Evolutionary conservation across 2,888 invertebrate genomes (phyloP).

Genomic region (Fragum fragum): DNA sequence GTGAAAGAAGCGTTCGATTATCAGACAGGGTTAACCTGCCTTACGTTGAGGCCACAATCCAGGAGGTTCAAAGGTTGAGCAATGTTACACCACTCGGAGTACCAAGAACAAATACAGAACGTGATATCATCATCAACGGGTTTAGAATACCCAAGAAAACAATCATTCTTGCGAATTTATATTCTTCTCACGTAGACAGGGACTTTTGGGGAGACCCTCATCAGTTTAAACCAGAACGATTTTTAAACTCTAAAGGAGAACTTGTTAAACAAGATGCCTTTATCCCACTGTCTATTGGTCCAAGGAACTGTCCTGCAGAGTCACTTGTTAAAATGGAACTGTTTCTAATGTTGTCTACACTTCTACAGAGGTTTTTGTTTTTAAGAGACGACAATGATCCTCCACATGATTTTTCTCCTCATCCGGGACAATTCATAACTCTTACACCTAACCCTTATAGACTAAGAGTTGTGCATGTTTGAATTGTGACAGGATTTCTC

Average conservation of each 20-base stretch:
- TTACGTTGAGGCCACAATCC: slow-evolving; percentile 24
- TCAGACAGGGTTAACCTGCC: slow-evolving; percentile 15
- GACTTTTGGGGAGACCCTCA: slow-evolving; percentile 23
- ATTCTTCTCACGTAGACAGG: slow-evolving; percentile 22
- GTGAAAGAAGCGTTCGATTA: slow-evolving; percentile 7
- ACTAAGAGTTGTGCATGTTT: not conserved
- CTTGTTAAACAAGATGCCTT: slow-evolving; percentile 7
- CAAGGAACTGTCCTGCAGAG: slow-evolving; percentile 18
- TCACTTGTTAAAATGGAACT: slow-evolving; percentile 20
- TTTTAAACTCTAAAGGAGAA: slow-evolving; percentile 7
- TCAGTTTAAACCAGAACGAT: slow-evolving; percentile 26
- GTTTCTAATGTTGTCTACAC: slow-evolving; percentile 18
- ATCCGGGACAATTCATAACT: slow-evolving; percentile 19
- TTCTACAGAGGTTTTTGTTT: slow-evolving; percentile 28
- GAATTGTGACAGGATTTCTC: too few species aligned
- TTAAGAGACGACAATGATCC: not conserved
- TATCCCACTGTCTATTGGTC: slow-evolving; percentile 25
- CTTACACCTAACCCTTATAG: slow-evolving; percentile 10
- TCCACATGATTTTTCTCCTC: slow-evolving; percentile 11
- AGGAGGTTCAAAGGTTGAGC: slow-evolving; percentile 19
- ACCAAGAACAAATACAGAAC: slow-evolving; percentile 25
- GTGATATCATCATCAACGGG: slow-evolving; percentile 23
- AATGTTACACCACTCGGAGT: slow-evolving; percentile 27
- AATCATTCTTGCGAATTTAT: slow-evolving; percentile 25
- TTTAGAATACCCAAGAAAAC: slow-evolving; percentile 28